Evolutionary conservation across 2,113 vertebrate genomes (phyloP).

Genomic region (Tragelaphus buxtoni): DNA sequence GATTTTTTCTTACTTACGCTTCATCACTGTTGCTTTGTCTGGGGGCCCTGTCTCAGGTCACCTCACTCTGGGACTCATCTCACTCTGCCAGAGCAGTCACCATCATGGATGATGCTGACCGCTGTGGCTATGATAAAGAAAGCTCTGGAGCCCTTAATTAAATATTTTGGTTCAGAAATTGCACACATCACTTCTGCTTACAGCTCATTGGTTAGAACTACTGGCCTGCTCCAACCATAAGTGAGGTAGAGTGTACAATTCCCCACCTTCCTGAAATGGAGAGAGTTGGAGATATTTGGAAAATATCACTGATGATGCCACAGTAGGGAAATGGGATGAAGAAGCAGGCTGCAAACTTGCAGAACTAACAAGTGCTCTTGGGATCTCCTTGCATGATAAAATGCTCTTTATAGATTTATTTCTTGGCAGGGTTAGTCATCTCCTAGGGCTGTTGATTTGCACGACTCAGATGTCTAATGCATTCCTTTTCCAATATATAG

Average conservation of each 20-base stretch:
- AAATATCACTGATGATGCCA: not conserved
- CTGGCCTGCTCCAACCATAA: not conserved
- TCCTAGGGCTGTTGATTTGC: constrained; percentile 29
- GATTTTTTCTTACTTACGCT: not conserved
- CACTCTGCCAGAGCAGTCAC: not conserved
- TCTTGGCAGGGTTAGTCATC: constrained; percentile 43
- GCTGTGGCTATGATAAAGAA: not conserved
- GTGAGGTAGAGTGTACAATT: not conserved
- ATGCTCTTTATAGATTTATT: constrained; percentile 45
- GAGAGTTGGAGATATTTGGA: not conserved
- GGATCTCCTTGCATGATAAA: constrained; percentile 26
- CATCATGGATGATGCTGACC: not conserved
- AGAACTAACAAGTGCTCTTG: not conserved
- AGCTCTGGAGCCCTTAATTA: not conserved
- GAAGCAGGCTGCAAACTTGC: not conserved
- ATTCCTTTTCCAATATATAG: constrained; percentile 29
- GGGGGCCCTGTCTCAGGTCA: not conserved
- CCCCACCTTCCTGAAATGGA: not conserved
- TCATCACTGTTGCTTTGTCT: not conserved
- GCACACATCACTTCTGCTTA: not conserved
- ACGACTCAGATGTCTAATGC: constrained; percentile 48
- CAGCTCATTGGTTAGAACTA: not conserved
- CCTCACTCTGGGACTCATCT: not conserved
- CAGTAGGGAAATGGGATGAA: not conserved
- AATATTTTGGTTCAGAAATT: not conserved